Percentiles rank a stretch among this genome's conserved stretches.
phyloP scores from a whole-genome alignment of 2,797 vertebrate genomes.

The Bucorvus abyssinicus region DNA sequence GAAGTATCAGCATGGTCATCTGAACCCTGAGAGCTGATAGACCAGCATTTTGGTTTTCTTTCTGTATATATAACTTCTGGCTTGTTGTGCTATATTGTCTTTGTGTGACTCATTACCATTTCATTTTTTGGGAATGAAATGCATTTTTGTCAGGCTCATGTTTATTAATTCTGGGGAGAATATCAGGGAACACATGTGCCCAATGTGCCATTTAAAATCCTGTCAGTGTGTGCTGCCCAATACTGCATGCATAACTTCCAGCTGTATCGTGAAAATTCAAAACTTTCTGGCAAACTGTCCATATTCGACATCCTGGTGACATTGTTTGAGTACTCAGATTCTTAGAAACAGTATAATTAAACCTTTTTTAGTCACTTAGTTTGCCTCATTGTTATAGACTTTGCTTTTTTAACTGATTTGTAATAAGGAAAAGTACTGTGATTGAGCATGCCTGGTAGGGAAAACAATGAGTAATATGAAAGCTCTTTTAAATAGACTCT shows the following conservation, averaged over 20 bases:
- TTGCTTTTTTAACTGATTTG: not conserved
- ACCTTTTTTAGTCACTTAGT: not conserved
- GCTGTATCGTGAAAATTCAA: not conserved
- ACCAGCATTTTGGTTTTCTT: not conserved
- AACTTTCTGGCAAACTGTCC: not conserved
- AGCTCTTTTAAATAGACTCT: not conserved
- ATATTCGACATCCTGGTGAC: not conserved
- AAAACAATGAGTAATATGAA: not conserved
- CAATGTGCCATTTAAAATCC: not conserved
- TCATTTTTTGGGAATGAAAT: not conserved
- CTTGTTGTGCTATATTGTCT: not conserved
- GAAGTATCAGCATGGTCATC: not conserved
- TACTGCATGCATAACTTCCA: not conserved
- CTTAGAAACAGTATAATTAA: not conserved
- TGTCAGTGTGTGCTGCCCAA: not conserved
- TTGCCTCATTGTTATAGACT: not conserved
- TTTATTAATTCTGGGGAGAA: conserved; percentile 21
- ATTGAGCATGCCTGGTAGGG: not conserved
- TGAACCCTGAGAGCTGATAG: not conserved
- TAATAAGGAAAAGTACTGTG: not conserved
- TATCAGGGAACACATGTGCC: not conserved
- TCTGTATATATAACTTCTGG: not conserved
- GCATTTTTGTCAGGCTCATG: not conserved
- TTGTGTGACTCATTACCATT: not conserved
- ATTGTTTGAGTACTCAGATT: not conserved